Base-by-base conservation (phyloP, 2,113 vertebrate genomes). In the Heterotis niloticus region DNA sequence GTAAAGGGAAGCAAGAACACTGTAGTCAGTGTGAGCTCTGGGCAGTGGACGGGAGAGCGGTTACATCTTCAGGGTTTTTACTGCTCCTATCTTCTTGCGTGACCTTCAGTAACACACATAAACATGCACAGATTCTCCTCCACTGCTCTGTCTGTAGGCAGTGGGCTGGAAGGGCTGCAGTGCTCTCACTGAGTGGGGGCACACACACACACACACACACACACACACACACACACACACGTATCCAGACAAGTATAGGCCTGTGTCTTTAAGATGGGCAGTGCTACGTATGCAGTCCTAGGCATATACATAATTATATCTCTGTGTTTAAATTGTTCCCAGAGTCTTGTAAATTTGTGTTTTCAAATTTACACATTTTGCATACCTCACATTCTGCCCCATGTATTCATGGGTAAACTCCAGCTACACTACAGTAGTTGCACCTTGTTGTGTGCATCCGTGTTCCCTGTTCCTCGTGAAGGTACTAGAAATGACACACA, bases 21-120 rank as follows among this genome's bases (percentile, higher is more conserved):
- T 23, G 69, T 52, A 51, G 52, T n/a, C 20, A 5, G 20, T 51
- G 18, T 44, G 20, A 51, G 69, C 51, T 23, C 51, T 44, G 57
- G 4, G 23, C 12, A 62, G 28, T 18, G 26, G 68, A 52, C 18
- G 69, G 73, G 56, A 64, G 29, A 81, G 74, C n/a, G 76, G 62
- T 16, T 74, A 81, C 17, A 65, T 69, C 72, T 84, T 54, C 64
- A 75, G 57, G 54, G 60, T 70, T 81, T 60, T 74, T 56, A 60
- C 51, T 72, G 29, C 20, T 51, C 10, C 54, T 81, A 24, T 68
- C 71, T 68, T 52, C 72, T 59, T 79, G 71, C 51, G 5, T 78
- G 17, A 71, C 57, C 59, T 57, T 56, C 75, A 77, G 67, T n/a
- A 23, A 69, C 75, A 70, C 67, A 59, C 20, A 67, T 64, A 60